Base-by-base conservation (phyloP, 2,113 vertebrate genomes). In the Xenopus tropicalis region DNA sequence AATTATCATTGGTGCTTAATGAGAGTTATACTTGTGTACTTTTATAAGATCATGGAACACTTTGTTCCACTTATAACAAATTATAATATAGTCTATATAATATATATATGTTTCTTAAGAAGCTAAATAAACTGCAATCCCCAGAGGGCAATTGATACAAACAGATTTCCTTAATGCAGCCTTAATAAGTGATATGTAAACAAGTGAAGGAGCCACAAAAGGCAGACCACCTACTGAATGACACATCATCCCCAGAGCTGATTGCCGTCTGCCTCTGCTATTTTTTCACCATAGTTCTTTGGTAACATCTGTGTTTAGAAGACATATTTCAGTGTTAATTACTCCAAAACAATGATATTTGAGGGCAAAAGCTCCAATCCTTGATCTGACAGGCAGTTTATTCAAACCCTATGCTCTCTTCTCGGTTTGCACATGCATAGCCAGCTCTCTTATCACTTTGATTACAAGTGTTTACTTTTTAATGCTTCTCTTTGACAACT, bases 301-400 rank as follows among this genome's bases (percentile, higher is more conserved):
- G 24, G 72, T 74, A 74, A 74, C 72, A 74, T 74, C 72, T 74
- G 65, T 74, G 72, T 74, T 74, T 74, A 68, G 43, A 69, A 61
- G 58, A 74, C 68, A 74, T 68, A 67, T 57, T 74, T 74, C 72
- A 69, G 43, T 69, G 65, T 61, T 74, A 69, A 74, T 74, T 74
- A 69, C 44, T 74, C 44, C 66, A 74, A 61, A 74, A 62, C 65
- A 74, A 74, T 25, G 37, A 29, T 68, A 62, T 61, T 61, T 52
- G 65, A 58, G 12, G 72, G 65, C 56, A 62, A 74, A 21, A 61
- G n/a, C 57, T 58, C 6, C 42, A 48, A 9, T 44, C 56, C 65
- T 74, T 74, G 57, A 74, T 74, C 72, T 74, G 72, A 74, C 72
- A 74, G 67, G 72, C 11, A 57, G 65, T 74, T 74, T 74, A 74